Conservation (phyloP, 2,888 invertebrate genomes). For the Magallana nippona region DNA sequence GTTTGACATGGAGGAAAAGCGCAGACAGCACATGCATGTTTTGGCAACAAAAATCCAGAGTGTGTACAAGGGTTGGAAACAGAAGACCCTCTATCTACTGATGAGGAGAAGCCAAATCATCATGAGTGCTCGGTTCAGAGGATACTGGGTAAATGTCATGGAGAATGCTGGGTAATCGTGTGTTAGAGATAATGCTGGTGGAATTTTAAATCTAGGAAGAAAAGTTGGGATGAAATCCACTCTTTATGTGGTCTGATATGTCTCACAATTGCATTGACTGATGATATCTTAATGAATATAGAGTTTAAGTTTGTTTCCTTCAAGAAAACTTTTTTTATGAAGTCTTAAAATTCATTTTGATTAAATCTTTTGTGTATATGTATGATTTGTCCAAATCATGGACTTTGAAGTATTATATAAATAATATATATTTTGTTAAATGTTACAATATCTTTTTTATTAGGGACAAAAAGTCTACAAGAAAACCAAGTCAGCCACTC, state of each 20-base stretch:
- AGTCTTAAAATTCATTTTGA: too few species aligned
- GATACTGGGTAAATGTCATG: constrained; percentile 85
- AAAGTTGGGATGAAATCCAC: too few species aligned
- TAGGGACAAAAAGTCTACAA: constrained; percentile 71
- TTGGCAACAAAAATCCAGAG: constrained; percentile 89
- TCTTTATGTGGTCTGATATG: too few species aligned
- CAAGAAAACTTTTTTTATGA: too few species aligned
- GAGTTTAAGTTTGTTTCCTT: too few species aligned
- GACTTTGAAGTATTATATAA: too few species aligned
- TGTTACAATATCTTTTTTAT: not conserved
- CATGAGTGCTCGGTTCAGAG: constrained; percentile 87
- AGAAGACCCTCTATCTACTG: constrained; percentile 84
- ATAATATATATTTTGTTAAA: too few species aligned
- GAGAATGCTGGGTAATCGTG: not conserved
- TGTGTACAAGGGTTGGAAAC: constrained; percentile 85
- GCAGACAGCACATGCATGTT: constrained; percentile 87
- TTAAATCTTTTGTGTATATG: too few species aligned
- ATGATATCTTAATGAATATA: too few species aligned
- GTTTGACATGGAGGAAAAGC: constrained; percentile 91
- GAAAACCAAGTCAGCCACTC: constrained; percentile 62
- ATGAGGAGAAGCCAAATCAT: constrained; percentile 86
- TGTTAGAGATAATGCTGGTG: not conserved
- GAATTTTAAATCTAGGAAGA: too few species aligned
- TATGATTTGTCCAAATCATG: too few species aligned
- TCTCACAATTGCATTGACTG: too few species aligned